A percentile compares a stretch with the other conserved stretches of the same genome.
These are phyloP conservation scores for Agonum fuliginosum DNA, from an alignment of 2,888 invertebrate genomes.

Conservation along the genomic window DNA sequence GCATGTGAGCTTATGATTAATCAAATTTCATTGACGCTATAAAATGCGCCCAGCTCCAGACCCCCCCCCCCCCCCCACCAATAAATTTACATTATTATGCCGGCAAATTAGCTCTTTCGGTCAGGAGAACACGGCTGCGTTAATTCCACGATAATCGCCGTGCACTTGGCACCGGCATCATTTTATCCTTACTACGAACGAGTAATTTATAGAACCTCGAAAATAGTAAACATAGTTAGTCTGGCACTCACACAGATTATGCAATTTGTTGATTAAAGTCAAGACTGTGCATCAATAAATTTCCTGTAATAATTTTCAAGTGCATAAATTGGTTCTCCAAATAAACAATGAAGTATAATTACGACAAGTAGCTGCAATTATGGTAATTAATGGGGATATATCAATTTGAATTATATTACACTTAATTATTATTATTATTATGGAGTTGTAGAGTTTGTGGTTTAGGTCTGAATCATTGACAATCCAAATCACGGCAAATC, in stretches of 20 bases:
- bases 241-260: background rate
- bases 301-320: too few species aligned
- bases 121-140: slow-evolving; percentile 35
- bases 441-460: too few species aligned
- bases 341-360: too few species aligned
- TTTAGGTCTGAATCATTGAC: too few species aligned
- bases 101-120: slow-evolving; percentile 50
- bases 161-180: slow-evolving; percentile 33
- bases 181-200: background rate
- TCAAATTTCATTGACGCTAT: slow-evolving; percentile 56
- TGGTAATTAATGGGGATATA: too few species aligned
- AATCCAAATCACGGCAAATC: too few species aligned
- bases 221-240: background rate
- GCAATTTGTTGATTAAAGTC: slow-evolving; percentile 32
- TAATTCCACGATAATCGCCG: slow-evolving; percentile 37
- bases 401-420: too few species aligned
- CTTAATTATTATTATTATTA: too few species aligned
- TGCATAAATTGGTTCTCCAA: too few species aligned
- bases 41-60: slow-evolving; percentile 33
- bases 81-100: slow-evolving; percentile 53
- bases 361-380: too few species aligned
- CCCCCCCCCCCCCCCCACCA: slow-evolving; percentile 3
- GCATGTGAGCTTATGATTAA: slow-evolving; percentile 55
- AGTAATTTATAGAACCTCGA: slow-evolving; percentile 3
- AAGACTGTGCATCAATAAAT: background rate